phyloP scores from a whole-genome alignment of 2,797 vertebrate genomes.

The Onychomys torridus region DNA sequence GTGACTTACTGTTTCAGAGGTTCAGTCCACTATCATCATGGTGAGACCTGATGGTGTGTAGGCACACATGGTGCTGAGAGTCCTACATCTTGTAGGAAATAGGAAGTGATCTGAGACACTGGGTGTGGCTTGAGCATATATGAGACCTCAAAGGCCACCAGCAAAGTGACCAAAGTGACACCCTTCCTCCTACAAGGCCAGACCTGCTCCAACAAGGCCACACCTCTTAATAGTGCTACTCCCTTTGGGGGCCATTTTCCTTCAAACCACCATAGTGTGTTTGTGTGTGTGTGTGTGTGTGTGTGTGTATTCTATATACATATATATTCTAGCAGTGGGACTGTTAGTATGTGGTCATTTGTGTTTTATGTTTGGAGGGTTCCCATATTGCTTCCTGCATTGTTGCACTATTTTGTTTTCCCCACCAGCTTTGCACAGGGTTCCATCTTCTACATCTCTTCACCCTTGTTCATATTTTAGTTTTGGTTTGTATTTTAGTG shows the following conservation, averaged over 20 bases:
- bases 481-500: background rate
- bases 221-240: background rate
- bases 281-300: too few species aligned
- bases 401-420: background rate
- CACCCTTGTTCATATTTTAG: background rate
- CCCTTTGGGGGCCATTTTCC: background rate
- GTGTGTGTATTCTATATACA: too few species aligned
- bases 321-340: too few species aligned
- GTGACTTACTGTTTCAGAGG: background rate
- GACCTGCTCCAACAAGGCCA: background rate
- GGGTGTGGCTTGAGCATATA: background rate
- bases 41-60: background rate
- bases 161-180: background rate
- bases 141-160: background rate
- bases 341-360: too few species aligned
- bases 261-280: too few species aligned
- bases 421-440: background rate
- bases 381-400: background rate
- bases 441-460: background rate
- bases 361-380: too few species aligned
- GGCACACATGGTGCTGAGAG: background rate
- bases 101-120: background rate
- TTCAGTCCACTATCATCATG: background rate
- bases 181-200: background rate
- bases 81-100: background rate